Evolutionary conservation across 1,140 invertebrate genomes (phyloP).

Genomic region (Akabosia matsudoensis): DNA sequence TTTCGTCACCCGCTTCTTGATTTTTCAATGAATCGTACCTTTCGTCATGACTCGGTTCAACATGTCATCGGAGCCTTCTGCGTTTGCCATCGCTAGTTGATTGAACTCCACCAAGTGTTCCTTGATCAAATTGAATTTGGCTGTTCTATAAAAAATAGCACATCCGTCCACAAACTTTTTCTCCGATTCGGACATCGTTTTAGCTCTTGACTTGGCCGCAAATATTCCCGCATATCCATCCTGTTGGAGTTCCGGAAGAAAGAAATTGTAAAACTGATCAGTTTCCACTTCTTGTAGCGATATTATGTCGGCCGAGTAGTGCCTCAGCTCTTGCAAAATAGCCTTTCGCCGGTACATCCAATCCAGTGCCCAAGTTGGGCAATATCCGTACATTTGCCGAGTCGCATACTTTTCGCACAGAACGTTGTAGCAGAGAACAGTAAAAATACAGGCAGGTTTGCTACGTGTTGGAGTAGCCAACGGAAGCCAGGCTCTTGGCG

Average conservation of each 20-base stretch:
- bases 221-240: constrained; percentile 97
- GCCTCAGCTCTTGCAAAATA: constrained; percentile 94
- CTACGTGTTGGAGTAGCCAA: constrained; percentile 41
- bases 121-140: constrained; percentile 91
- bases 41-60: constrained; percentile 99
- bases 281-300: constrained; percentile 85
- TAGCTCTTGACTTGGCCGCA: constrained; percentile 95
- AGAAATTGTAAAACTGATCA: constrained; percentile 97
- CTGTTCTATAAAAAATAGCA: constrained; percentile 93
- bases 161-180: constrained; percentile 98
- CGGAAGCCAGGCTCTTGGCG: constrained; percentile 44
- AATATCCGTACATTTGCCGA: constrained; percentile 92
- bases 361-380: constrained; percentile 88
- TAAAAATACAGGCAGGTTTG: constrained; percentile 77
- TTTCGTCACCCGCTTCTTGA: too few relatives aligned
- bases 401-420: constrained; percentile 99
- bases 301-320: constrained; percentile 97
- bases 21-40: too few relatives aligned
- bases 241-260: constrained; percentile 86
- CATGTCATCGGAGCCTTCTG: constrained; percentile 97
- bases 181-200: constrained; percentile 96
- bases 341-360: constrained; percentile 98
- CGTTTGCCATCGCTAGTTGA: constrained; percentile 89
- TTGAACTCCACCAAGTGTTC: constrained; percentile 82
- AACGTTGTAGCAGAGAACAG: constrained; percentile 99